phyloP scores from a whole-genome alignment of 2,797 vertebrate genomes.

The Distichodus sexfasciatus region DNA sequence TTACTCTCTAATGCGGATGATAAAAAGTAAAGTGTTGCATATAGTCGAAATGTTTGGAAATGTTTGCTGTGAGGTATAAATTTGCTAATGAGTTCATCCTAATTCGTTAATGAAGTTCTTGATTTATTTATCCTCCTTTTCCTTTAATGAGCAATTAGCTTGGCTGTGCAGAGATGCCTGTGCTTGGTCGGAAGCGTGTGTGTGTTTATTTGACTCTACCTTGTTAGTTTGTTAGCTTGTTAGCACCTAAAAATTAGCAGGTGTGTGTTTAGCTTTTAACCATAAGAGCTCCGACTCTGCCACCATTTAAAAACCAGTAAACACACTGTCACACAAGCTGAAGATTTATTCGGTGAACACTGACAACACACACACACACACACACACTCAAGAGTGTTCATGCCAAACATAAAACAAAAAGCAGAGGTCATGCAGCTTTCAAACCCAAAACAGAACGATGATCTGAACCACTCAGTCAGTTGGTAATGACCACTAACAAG shows the following conservation, averaged over 20 bases:
- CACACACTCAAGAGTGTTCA: slow-evolving; percentile 19
- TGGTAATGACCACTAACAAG: slow-evolving; percentile 53
- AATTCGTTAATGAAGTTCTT: slow-evolving; percentile 1
- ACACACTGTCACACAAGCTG: not conserved
- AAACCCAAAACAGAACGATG: slow-evolving; percentile 19
- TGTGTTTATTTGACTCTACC: slow-evolving; percentile 4
- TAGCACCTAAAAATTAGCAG: slow-evolving; percentile 40
- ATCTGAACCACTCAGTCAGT: slow-evolving; percentile 43
- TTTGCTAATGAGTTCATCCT: slow-evolving; percentile 6
- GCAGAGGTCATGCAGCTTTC: slow-evolving; percentile 31
- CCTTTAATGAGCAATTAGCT: slow-evolving; percentile 4
- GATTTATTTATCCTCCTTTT: slow-evolving; percentile 7
- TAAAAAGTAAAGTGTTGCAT: no score
- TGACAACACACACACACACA: not conserved
- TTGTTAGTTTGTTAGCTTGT: slow-evolving; percentile 48
- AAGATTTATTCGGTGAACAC: not conserved
- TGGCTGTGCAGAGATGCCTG: not conserved
- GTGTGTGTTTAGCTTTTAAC: slow-evolving; percentile 33
- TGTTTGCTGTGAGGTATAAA: no score
- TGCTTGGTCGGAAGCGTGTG: not conserved
- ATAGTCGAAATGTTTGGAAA: no score
- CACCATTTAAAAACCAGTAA: slow-evolving; percentile 26
- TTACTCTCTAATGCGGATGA: no score
- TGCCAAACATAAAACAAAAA: slow-evolving; percentile 37
- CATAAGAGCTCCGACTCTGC: not conserved